A percentile compares a stretch with the other conserved stretches of the same genome.
These are phyloP conservation scores for Cephus pulcher DNA, from an alignment of 2,888 invertebrate species.

Conservation along the genomic window DNA sequence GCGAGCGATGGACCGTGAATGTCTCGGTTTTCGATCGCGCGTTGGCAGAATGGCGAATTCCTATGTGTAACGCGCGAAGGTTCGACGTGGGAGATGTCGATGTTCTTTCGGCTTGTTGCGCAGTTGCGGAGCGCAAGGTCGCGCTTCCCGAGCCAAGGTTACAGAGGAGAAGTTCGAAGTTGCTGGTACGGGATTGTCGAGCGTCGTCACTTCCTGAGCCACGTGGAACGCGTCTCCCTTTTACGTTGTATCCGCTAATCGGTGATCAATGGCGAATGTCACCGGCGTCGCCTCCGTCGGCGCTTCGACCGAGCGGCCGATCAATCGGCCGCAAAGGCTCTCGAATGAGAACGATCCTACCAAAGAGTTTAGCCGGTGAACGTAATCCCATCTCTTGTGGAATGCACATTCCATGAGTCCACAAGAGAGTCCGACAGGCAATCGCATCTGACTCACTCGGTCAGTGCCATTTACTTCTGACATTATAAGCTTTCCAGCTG, in stretches of 20 bases:
- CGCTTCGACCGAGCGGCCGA: neutral
- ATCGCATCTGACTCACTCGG: neutral
- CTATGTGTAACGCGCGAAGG: neutral
- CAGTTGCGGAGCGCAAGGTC: constrained; percentile 39
- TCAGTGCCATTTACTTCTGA: neutral
- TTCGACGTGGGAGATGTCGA: constrained; percentile 8
- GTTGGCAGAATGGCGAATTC: neutral
- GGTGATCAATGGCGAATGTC: neutral
- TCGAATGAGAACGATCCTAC: neutral
- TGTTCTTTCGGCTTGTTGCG: constrained; percentile 36
- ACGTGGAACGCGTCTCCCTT: neutral
- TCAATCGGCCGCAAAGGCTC: neutral
- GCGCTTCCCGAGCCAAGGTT: constrained; percentile 23
- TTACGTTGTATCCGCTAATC: neutral
- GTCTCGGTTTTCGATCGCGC: neutral
- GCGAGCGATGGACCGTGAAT: neutral
- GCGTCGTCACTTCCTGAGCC: neutral
- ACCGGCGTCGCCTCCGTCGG: neutral
- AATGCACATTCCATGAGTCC: neutral
- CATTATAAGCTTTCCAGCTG: neutral
- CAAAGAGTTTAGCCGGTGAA: neutral
- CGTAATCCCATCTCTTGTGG: neutral
- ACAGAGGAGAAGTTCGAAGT: neutral
- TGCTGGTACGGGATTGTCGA: neutral
- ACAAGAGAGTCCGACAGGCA: neutral